Evolutionary conservation across 2,888 invertebrate species (phyloP), one percentile per base, ranked within the genome.

Genomic region (Callosobruchus maculatus): DNA sequence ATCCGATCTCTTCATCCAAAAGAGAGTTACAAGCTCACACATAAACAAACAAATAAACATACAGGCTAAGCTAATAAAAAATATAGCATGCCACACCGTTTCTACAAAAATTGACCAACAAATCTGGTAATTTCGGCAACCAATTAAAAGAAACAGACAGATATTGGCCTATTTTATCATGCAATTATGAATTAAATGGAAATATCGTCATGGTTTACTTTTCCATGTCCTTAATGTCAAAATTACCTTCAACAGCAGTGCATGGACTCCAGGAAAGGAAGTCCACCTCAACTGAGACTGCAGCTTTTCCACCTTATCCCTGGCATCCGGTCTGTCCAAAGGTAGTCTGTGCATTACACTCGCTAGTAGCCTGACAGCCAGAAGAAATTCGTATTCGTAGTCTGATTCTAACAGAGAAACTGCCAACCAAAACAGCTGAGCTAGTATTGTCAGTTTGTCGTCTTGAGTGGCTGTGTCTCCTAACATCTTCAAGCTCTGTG

Each of bases 351-450:
- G 93, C 87, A 97, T 90, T 9, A 98, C 97, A 80, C 97, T 93
- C 66, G 97, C 93, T 74, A 99, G 88, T 71, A 99, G 89, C 67
- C 97, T 90, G 78, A 98, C 90, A 2, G 98, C 98, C 80, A 99
- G 88, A 72, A 97, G 89, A 88, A 97, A 99, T 88, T 99, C 99
- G 87, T 99, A 97, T 87, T 99, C 99, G 85, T 98, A 98, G 88
- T 99, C 99, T 0, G 98, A 98, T 87, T 99, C 99, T 78, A 99
- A 90, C 74, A 99, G 89, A 0, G 98, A 97, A 7, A 98, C 95
- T 0, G 97, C 96, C 79, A 99, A 92, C 97, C 99, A 99, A 88
- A 99, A 97, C 76, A 99, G 89, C 85, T 99, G 99, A 5, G 97
- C 95, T 77, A 99, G 89, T 79, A 98, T 95, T 9, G 97, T 96